Evolutionary conservation across 2,113 vertebrate species (phyloP).

Genomic region (Anguilla japonica): DNA sequence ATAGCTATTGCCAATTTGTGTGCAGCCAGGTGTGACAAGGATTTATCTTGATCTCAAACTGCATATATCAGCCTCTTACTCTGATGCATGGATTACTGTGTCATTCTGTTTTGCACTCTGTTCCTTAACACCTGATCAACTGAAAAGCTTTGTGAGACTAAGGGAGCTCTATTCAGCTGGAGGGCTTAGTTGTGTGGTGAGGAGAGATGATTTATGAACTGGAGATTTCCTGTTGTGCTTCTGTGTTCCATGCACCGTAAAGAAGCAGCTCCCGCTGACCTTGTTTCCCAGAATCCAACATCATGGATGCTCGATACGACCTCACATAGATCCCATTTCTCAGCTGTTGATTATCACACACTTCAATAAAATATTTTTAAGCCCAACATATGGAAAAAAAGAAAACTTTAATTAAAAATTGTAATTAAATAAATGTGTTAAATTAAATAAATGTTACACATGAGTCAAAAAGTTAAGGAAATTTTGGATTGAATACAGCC

Average conservation of each 20-base stretch:
- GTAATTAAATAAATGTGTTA: background rate
- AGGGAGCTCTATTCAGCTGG: background rate
- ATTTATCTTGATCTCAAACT: background rate
- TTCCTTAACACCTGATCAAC: background rate
- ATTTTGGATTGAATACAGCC: background rate
- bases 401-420: too few relatives aligned
- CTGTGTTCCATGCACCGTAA: background rate
- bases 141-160: background rate
- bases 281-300: constrained; percentile 1
- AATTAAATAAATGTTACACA: background rate
- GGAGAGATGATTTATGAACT: constrained; percentile 3
- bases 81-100: background rate
- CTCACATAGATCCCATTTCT: background rate
- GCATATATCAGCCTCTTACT: background rate
- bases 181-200: background rate
- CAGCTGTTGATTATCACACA: background rate
- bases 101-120: background rate
- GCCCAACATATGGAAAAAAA: too few relatives aligned
- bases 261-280: background rate
- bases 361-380: background rate
- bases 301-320: background rate
- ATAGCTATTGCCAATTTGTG: background rate
- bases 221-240: background rate
- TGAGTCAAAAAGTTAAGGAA: background rate
- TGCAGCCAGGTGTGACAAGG: background rate